Base-by-base conservation (phyloP, 2,113 vertebrate genomes). In the Xenopus borealis region DNA sequence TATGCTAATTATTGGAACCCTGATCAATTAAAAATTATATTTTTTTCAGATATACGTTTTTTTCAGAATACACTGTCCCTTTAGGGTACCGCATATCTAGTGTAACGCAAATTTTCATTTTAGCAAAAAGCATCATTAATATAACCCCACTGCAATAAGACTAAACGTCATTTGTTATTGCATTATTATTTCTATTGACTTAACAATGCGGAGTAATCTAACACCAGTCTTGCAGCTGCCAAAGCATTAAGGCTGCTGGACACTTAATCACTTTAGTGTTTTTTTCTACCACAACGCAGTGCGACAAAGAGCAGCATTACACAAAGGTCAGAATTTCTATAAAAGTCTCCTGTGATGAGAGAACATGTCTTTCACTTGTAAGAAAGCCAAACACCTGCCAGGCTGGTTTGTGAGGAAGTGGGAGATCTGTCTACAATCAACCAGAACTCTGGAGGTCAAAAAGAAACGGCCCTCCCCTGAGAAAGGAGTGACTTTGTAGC, bases 251-350 rank as follows among this genome's bases (percentile, higher is more conserved):
- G 62, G 27, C 62, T 64, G 62, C 30, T 16, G 62, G 27, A 64
- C 23, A 64, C 30, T 6, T 33, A 64, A 40, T 64, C 16, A 64
- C 62, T 33, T 64, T 10, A 64, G 16, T 12, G 16, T 33, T 30
- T 40, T 40, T 14, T 14, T 14, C 62, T 64, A 27, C 27, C 16
- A 33, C 30, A 64, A 40, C 7, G 62, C 27, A 30, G 27, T 64
- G 62, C 53, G 7, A 55, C 7, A n/a, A 12, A 10, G 10, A 12
- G 19, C 18, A 13, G 33, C 57, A 40, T 55, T 72, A 45, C 62
- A 73, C 63, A 66, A 73, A 72, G 71, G 71, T 72, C 71, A 72
- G 47, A 18, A 30, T 20, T 72, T 50, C 71, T 52, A 65, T 72
- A 72, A 72, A 57, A 74, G 58, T 58, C n/a, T 47, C 16, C 7